Evolutionary conservation across 2,113 vertebrate genomes (phyloP).

Genomic region (Anas platyrhynchos): DNA sequence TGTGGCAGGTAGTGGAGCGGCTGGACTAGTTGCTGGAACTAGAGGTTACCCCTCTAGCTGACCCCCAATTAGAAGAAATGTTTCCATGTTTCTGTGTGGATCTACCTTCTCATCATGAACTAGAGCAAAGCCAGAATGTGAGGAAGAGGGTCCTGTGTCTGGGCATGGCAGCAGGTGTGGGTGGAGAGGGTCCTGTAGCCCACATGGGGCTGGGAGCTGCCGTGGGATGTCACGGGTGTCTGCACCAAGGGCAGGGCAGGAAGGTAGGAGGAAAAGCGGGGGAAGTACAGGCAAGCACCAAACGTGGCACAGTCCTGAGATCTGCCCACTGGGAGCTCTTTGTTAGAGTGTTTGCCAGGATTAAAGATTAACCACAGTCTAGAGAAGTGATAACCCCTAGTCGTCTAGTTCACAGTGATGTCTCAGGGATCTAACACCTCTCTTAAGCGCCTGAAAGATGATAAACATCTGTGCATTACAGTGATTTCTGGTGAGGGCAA

Average conservation of each 20-base stretch:
- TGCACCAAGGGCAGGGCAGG: neutral
- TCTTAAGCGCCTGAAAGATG: neutral
- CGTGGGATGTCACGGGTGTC: neutral
- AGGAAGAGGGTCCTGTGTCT: neutral
- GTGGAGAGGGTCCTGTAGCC: neutral
- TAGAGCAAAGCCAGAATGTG: neutral
- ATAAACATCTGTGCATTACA: neutral
- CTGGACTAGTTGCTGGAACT: neutral
- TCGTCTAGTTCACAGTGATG: neutral
- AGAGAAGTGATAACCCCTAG: neutral
- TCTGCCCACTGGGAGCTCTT: neutral
- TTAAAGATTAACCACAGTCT: neutral
- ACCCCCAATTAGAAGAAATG: neutral
- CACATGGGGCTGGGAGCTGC: neutral
- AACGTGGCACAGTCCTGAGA: rapidly evolving
- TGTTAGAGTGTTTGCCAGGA: neutral
- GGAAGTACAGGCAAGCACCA: neutral
- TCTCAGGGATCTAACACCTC: neutral
- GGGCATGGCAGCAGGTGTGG: neutral
- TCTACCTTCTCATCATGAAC: neutral
- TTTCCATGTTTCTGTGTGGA: neutral
- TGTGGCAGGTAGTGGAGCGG: neutral
- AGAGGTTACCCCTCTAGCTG: neutral
- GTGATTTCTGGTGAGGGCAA: neutral
- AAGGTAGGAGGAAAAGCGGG: neutral